A percentile compares a stretch with the other conserved stretches of the same genome.
Conservation (phyloP, 37 sponge, comb jelly and placozoan species). For the Eunapius fragilis region DNA sequence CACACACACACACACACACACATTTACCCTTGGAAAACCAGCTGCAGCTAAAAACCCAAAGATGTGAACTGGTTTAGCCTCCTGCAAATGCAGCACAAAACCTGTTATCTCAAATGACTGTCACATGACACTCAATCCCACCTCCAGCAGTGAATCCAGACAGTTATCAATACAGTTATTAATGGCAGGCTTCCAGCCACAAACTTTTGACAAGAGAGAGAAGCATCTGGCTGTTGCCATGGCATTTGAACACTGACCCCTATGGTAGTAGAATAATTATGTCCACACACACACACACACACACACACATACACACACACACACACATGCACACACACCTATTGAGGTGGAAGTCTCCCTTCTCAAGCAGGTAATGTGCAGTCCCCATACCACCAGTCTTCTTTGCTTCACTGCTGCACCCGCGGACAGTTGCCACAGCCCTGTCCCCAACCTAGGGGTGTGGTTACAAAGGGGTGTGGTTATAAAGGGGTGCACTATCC, state of each 20-base stretch:
- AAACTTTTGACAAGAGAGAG: constrained; percentile 43
- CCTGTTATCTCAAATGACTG: neutral
- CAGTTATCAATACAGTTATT: constrained; percentile 17
- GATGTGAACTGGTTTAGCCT: constrained; percentile 43
- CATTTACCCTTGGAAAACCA: constrained; percentile 75
- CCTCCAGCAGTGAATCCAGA: constrained; percentile 12
- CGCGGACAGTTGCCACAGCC: constrained; percentile 25
- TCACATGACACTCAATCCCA: neutral
- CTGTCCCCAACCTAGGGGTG: constrained; percentile 60
- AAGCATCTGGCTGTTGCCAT: constrained; percentile 55
- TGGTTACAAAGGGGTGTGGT: neutral
- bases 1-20: neutral
- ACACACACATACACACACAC: neutral
- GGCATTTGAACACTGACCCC: constrained; percentile 65
- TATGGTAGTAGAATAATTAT: neutral
- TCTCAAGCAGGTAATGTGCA: constrained; percentile 50
- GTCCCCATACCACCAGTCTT: constrained; percentile 43
- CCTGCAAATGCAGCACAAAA: constrained; percentile 5
- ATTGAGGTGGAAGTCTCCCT: constrained; percentile 54
- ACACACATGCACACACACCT: constrained; percentile 8
- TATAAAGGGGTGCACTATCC: neutral
- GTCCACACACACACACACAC: neutral
- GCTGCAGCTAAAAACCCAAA: constrained; percentile 71
- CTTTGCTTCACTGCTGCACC: constrained; percentile 4
- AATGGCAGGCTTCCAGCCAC: constrained; percentile 63